Evolutionary conservation across 2,888 invertebrate species (phyloP).

Genomic region (Conus canariensis): DNA sequence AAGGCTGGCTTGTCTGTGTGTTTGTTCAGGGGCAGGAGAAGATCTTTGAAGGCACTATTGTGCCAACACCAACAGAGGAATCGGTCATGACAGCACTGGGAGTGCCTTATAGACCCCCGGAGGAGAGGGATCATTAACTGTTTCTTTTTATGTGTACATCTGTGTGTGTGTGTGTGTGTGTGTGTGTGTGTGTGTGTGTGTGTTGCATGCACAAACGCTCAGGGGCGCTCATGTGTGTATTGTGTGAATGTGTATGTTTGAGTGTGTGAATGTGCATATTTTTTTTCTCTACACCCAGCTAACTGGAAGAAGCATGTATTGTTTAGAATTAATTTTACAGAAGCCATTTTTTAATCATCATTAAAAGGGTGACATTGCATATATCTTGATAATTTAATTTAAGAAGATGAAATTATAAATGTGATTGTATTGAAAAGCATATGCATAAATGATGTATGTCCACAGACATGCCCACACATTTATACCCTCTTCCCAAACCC

Average conservation of each 20-base stretch:
- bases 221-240: background rate
- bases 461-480: too few relatives aligned
- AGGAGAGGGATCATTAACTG: slow-evolving; percentile 78
- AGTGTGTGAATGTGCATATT: background rate
- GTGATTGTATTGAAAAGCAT: background rate
- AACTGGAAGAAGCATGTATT: too few relatives aligned
- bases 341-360: too few relatives aligned
- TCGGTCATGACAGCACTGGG: slow-evolving; percentile 79
- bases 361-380: too few relatives aligned
- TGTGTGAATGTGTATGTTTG: background rate
- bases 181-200: background rate
- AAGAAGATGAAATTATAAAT: too few relatives aligned
- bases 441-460: background rate
- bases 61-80: slow-evolving; percentile 80
- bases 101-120: slow-evolving; percentile 78
- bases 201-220: background rate
- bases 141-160: background rate
- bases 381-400: too few relatives aligned
- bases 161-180: background rate
- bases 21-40: slow-evolving; percentile 77
- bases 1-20: background rate
- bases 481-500: too few relatives aligned
- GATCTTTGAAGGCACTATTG: slow-evolving; percentile 75
- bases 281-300: too few relatives aligned
- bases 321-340: too few relatives aligned